These are phyloP conservation scores for Sialia sialis DNA, from an alignment of 2,113 vertebrate genomes.

Conservation along the genomic window DNA sequence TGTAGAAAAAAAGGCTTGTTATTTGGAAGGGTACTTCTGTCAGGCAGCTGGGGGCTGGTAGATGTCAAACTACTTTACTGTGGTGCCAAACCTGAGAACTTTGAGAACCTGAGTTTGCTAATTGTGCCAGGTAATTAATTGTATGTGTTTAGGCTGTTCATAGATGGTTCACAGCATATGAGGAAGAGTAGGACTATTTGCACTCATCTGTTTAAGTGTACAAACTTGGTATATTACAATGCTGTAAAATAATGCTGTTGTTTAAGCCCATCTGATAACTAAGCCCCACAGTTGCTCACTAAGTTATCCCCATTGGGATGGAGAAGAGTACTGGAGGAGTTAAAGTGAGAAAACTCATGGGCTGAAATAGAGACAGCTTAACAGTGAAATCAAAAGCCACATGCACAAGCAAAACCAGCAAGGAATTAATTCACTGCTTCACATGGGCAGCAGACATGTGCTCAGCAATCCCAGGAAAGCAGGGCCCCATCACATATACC, in stretches of 20 bases:
- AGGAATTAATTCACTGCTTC: neutral
- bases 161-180: neutral
- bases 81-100: neutral
- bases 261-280: neutral
- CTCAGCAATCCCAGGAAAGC: neutral
- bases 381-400: neutral
- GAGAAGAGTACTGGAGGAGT: neutral
- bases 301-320: too few relatives aligned
- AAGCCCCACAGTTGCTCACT: neutral
- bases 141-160: neutral
- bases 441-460: too few relatives aligned
- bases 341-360: neutral
- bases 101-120: neutral
- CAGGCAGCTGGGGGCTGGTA: neutral
- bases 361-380: neutral
- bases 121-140: neutral
- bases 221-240: neutral
- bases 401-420: fast-evolving
- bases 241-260: neutral
- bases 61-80: neutral
- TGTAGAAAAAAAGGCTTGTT: neutral
- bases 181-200: neutral
- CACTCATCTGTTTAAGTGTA: neutral
- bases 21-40: neutral
- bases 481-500: fast-evolving